Percentiles rank a stretch among this genome's conserved stretches.
phyloP scores from a whole-genome alignment of 1,140 invertebrate species.

The Macrosteles quadrilineatus region DNA sequence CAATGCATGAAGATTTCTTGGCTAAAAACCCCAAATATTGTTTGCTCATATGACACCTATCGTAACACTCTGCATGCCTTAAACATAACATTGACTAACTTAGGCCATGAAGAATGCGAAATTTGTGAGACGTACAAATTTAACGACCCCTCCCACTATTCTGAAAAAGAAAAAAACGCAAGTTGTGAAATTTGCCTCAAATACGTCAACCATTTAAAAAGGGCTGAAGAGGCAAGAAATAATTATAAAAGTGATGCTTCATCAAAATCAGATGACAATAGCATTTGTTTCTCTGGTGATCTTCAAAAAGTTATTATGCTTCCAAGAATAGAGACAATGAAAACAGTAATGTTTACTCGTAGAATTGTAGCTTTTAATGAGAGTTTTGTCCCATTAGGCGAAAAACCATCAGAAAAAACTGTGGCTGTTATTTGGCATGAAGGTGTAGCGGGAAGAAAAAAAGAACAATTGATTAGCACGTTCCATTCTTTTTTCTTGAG shows the following conservation, averaged over 20 bases:
- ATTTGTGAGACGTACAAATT: slow-evolving; percentile 27
- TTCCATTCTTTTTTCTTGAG: slow-evolving; percentile 31
- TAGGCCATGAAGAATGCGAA: slow-evolving; percentile 37
- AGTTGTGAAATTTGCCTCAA: not conserved
- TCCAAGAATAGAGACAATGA: slow-evolving; percentile 35
- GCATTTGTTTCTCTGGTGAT: slow-evolving; percentile 4
- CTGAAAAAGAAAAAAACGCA: slow-evolving; percentile 24
- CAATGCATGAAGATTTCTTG: slow-evolving; percentile 40
- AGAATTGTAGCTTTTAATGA: slow-evolving; percentile 1
- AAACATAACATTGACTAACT: slow-evolving; percentile 36
- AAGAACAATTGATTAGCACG: slow-evolving; percentile 38
- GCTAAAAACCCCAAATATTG: slow-evolving; percentile 23
- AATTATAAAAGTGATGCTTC: not conserved
- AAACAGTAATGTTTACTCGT: slow-evolving; percentile 30
- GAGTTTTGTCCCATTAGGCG: slow-evolving; percentile 25
- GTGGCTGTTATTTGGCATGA: slow-evolving; percentile 30
- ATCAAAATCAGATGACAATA: too few species aligned
- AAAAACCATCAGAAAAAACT: not conserved
- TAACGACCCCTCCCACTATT: slow-evolving; percentile 27
- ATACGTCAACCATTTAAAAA: slow-evolving; percentile 7
- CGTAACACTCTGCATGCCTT: slow-evolving; percentile 15
- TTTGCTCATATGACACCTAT: slow-evolving; percentile 37
- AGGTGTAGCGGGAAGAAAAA: slow-evolving; percentile 39
- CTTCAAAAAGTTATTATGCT: slow-evolving; percentile 35
- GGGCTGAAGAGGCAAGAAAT: not conserved